Evolutionary conservation across 2,888 invertebrate species (phyloP), one percentile per base, ranked within the genome.

Genomic region (Nomada fucata): DNA sequence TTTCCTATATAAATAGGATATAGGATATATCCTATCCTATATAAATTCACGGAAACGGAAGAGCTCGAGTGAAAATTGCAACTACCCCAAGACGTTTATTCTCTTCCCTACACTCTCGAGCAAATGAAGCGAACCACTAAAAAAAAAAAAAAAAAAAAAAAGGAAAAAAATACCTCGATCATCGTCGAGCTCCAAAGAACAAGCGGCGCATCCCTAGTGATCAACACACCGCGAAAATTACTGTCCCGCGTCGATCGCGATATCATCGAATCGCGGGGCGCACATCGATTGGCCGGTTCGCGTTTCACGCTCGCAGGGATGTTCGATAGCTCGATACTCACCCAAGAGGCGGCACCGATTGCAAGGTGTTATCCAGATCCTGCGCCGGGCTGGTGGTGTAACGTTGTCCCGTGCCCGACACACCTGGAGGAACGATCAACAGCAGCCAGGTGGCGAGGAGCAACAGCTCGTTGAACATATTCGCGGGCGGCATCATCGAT

Each of bases 281-380:
- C 20, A 2, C 52, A 3, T 15, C 53, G 65, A 73, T 73, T 29
- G 64, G 64, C 23, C 63, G 55, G 60, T 18, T 72, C 72, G 59
- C 64, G 55, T 76, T 82, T 74, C 64, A 36, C 60, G 60, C 29
- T 70, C 29, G 55, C 10, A 15, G n/a, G 64, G n/a, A 55, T 23
- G 59, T 15, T 29, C 63, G 74, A 75, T 70, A 61, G 26, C 68
- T 72, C 18, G 67, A 84, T 88, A 88, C 89, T 91, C 82, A 92
- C 92, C 92, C 92, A 64, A 85, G 76, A 1, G 89, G 88, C 69
- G 90, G 84, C 73, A 84, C 86, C 60, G 90, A 87, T 83, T 90
- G 92, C 77, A 89, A 76, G 68, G 89, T 89, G 71, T 91, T 90
- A 76, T 91, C 90, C 72, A 88, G 76, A 65, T 91, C 91, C 74